A percentile compares a stretch with the other conserved stretches of the same genome.
Conservation (phyloP, 2,113 vertebrate genomes). For the Anser brachyrhynchus region DNA sequence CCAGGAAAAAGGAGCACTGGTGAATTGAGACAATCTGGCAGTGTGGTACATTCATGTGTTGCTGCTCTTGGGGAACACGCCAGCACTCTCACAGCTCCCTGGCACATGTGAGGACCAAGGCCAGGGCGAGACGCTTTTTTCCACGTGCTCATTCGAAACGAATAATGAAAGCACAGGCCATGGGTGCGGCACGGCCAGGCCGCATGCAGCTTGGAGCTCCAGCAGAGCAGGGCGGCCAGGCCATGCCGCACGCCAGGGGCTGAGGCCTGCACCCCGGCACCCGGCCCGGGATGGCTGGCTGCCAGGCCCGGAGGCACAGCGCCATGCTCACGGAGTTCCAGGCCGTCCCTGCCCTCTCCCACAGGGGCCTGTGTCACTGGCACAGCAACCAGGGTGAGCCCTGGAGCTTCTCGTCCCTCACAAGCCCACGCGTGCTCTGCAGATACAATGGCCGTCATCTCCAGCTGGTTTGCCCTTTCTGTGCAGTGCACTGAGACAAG, state of each 20-base stretch:
- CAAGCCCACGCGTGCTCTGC: not conserved
- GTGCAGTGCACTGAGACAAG: not conserved
- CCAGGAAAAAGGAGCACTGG: not conserved
- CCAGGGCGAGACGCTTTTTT: not conserved
- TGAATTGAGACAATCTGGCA: not conserved
- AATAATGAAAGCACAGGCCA: not conserved
- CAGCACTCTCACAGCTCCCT: not conserved
- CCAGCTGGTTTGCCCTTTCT: too few species aligned
- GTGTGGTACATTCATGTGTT: not conserved
- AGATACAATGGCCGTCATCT: not conserved
- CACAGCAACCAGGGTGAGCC: not conserved
- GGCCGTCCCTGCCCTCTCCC: too few species aligned
- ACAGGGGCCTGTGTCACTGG: not conserved
- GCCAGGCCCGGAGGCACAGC: too few species aligned
- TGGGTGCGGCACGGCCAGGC: not conserved
- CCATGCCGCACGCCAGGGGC: too few species aligned
- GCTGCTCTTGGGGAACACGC: not conserved
- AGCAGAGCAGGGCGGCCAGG: not conserved
- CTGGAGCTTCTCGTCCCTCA: not conserved
- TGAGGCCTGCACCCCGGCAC: too few species aligned
- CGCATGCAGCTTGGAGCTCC: not conserved
- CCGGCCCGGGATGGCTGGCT: too few species aligned
- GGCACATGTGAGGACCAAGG: not conserved
- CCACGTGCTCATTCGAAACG: not conserved
- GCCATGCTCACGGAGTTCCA: too few species aligned